phyloP scores from a whole-genome alignment of 2,797 vertebrate genomes.

The Diplodus puntazzo region DNA sequence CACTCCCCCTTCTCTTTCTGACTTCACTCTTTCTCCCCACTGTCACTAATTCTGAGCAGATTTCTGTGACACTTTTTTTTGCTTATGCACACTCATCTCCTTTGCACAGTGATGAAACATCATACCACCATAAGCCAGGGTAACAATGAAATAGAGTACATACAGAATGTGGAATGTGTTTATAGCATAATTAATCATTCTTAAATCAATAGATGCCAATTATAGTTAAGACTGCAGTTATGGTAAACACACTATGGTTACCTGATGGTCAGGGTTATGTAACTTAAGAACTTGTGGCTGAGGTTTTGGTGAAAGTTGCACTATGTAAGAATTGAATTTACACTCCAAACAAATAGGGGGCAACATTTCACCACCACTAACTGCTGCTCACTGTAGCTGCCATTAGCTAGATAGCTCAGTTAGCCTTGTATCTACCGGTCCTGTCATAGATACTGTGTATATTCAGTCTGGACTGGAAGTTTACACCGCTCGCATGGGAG shows the following conservation, averaged over 20 bases:
- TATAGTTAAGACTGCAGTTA: too few species aligned
- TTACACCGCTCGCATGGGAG: too few species aligned
- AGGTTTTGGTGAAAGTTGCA: not conserved
- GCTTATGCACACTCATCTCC: conserved; percentile 45
- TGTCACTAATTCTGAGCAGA: conserved; percentile 60
- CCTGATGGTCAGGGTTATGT: not conserved
- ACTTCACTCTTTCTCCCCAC: conserved; percentile 48
- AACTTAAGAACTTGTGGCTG: not conserved
- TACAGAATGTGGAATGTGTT: not conserved
- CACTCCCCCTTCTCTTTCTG: conserved; percentile 21
- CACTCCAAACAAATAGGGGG: too few species aligned
- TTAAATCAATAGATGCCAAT: not conserved
- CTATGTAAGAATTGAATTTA: too few species aligned
- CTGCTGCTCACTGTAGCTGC: too few species aligned
- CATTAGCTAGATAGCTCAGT: too few species aligned
- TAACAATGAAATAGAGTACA: conserved; percentile 11
- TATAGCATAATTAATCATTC: too few species aligned
- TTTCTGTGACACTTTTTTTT: conserved; percentile 34
- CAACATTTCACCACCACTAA: too few species aligned
- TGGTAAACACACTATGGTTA: not conserved
- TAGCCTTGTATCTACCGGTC: too few species aligned
- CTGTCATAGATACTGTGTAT: too few species aligned
- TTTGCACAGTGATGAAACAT: conserved; percentile 29
- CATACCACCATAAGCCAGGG: conserved; percentile 2
- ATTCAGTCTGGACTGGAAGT: too few species aligned